phyloP scores from a whole-genome alignment of 2,113 vertebrate genomes.

The Cyanistes caeruleus region DNA sequence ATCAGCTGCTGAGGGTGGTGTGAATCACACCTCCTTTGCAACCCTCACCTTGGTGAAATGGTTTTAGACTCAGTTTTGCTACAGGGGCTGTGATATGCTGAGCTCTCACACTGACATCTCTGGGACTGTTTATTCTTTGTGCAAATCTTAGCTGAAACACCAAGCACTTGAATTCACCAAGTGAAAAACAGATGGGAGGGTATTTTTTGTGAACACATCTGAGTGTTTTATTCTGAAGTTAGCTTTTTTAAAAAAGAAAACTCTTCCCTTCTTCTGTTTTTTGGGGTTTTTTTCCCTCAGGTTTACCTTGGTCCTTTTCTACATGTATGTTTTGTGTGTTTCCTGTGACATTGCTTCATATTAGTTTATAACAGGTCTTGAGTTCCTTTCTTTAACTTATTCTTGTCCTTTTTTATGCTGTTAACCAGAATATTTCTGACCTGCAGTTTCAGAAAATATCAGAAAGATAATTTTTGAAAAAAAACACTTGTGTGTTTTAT shows the following conservation, averaged over 20 bases:
- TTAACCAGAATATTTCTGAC: not conserved
- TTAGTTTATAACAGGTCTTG: not conserved
- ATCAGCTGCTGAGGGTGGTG: not conserved
- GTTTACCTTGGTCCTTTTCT: not conserved
- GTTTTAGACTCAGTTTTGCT: not conserved
- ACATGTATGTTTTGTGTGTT: not conserved
- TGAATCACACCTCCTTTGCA: not conserved
- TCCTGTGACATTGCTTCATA: not conserved
- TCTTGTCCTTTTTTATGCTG: not conserved
- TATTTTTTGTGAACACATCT: not conserved
- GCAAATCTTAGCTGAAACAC: not conserved
- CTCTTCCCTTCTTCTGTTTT: not conserved
- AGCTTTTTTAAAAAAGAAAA: not conserved
- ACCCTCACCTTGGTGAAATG: accelerated
- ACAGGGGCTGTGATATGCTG: accelerated
- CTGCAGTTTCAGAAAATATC: not conserved
- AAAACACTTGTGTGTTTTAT: not conserved
- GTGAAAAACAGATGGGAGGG: not conserved
- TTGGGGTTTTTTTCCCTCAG: too few relatives aligned
- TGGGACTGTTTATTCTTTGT: not conserved
- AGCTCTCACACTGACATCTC: not conserved
- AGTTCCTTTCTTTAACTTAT: not conserved
- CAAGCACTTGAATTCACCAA: not conserved
- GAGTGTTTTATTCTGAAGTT: not conserved
- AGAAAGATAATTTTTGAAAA: not conserved